Conservation (phyloP, 2,113 vertebrate species). For the Ptychochromis oligacanthus region DNA sequence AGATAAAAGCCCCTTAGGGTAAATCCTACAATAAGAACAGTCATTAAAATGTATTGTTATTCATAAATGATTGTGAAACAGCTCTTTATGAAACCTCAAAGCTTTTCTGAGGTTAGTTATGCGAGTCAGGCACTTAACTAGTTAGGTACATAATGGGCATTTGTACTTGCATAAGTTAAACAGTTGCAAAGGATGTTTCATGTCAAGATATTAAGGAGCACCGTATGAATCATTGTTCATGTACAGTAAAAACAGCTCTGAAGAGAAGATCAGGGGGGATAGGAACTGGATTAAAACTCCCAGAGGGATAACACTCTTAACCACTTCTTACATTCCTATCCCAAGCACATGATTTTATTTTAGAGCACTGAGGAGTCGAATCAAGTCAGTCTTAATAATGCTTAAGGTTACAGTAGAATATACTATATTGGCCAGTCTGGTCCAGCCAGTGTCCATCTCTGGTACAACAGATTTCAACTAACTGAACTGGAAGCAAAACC, state of each 20-base stretch:
- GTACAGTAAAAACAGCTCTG: conserved; percentile 9
- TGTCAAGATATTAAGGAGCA: background rate
- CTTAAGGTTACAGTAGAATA: background rate
- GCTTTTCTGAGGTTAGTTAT: background rate
- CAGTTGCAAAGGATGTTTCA: rapidly evolving
- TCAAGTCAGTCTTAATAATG: background rate
- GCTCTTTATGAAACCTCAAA: too few relatives aligned
- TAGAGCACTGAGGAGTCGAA: background rate
- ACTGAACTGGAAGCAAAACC: background rate
- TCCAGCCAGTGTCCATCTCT: background rate
- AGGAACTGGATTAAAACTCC: conserved; percentile 47
- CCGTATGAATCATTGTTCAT: conserved; percentile 27
- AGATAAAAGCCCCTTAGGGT: background rate
- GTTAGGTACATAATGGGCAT: rapidly evolving
- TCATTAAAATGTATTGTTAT: background rate
- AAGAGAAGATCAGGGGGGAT: background rate
- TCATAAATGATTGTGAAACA: background rate
- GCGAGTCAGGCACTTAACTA: background rate
- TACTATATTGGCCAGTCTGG: background rate
- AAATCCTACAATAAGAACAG: background rate
- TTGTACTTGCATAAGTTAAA: background rate
- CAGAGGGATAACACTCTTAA: conserved; percentile 54
- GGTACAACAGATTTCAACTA: background rate
- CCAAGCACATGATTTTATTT: conserved; percentile 34
- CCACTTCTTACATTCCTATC: conserved; percentile 20